Evolutionary conservation across 2,113 vertebrate genomes (phyloP), one percentile per base, ranked within the genome.

Genomic region (Sceloporus tristichus): DNA sequence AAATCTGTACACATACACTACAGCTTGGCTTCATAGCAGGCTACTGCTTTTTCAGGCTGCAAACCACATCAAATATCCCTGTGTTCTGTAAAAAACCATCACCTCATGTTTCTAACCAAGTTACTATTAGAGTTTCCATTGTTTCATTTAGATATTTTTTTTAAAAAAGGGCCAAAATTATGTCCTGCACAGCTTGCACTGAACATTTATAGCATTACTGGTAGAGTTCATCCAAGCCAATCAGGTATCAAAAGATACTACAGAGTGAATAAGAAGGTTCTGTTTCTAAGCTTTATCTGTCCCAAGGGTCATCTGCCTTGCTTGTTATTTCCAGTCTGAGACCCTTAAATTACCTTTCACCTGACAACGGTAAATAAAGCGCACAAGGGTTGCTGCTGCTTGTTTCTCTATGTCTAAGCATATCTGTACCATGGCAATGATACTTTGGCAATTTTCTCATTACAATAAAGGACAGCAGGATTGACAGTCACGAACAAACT

Each of bases 331-430:
- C 71, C 56, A 87, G 18, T 21, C 27, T 42, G 53, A 73, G 34
- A 85, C 78, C 56, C 34, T 74, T 75, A 85, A 75, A 85, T 76
- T 85, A 62, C 34, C 84, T 85, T 73, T 56, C 70, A 66, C 66
- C 62, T 38, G 71, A 42, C 27, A 65, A 74, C 7, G 48, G 38
- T 73, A 74, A 54, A 42, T 40, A 53, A 74, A 81, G 68, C 42
- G 40, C 5, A 65, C 77, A 19, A 1, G 0, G 23, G 59, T 73
- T 78, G 65, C 81, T 38, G 18, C 29, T 65, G 54, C 40, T 42
- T 25, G 38, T 62, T 53, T 42, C 66, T 65, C 16, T 2, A 62
- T 48, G 38, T 40, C 11, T 56, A 54, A 59, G 71, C 5, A 29
- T 1, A 42, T 79, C 42, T 2, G 40, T 18, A 48, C 0, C 53